Evolutionary conservation across 1,140 invertebrate species (phyloP), one percentile per base, ranked within the genome.

Genomic region (Diabrotica virgifera): DNA sequence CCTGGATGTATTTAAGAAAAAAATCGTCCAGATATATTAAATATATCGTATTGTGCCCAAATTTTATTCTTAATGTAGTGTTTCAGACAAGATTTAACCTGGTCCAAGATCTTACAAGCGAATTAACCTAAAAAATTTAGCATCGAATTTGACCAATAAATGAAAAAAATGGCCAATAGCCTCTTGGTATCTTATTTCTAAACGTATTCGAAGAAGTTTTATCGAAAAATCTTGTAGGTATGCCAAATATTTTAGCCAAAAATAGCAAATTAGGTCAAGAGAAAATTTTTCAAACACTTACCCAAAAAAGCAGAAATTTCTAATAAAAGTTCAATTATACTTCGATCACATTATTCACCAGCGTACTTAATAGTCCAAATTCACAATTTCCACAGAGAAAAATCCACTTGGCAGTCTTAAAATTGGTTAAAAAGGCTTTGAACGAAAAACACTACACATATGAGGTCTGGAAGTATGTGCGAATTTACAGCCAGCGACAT

Each of bases 201-300:
- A 24, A 24, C 24, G 24, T 24, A 24, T 24, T 24, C 4, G 24
- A 24, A 24, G 24, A 24, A 24, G n/a, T 46, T 10, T 58, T 12
- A 58, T 38, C 10, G n/a, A 40, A 58, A 38, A 61, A 61, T 35
- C 11, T 52, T 52, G 11, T 36, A 10, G 52, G 35, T 52, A 61
- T 11, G 51, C 59, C 14, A 52, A 36, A 52, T 61, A 61, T 61
- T 61, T 61, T 6, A 36, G 50, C 59, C 46, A 14, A 61, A 61
- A 61, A 61, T 61, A 61, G 59, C 59, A 52, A 61, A 61, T 61
- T 61, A 61, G 59, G 59, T 61, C 59, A 61, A 14, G 14, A 14
- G 46, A 61, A 61, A 36, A 52, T 14, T 61, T 24, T 24, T 52
- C 12, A 12, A 61, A 52, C 14, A 61, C 59, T 61, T 36, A 61